Evolutionary conservation across 2,797 vertebrate species (phyloP), one percentile per base, ranked within the genome.

Genomic region (Ambastaia sidthimunki): DNA sequence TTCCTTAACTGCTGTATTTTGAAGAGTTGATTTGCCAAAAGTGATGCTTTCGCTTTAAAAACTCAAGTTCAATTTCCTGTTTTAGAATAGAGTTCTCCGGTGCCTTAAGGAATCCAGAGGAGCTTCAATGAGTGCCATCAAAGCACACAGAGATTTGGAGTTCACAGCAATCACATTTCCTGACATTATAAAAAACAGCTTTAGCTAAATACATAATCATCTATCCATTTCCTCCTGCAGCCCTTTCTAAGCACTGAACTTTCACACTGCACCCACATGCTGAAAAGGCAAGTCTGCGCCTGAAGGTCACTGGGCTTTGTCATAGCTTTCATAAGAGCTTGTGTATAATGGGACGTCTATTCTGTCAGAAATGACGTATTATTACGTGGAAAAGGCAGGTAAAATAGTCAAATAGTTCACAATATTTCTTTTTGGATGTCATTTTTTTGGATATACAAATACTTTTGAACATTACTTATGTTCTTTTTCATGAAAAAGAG

Each of bases 1-100:
- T 74, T 83, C 41, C 60, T 82, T 76, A 55, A 28, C 18, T 12
- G 71, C 12, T 80, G 34, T 52, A 68, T 82, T 48, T 54, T 28
- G 23, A 80, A 65, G 28, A 74, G 70, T 48, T 60, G 52, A 16
- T 78, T 78, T 78, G 60, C 48, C 48, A 72, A 48, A 34, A 18
- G 23, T 25, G 37, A 71, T 69, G 78, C 13, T 48, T 68, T 55
- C 12, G 23, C 66, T 72, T 23, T 84, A 59, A 48, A 81, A 80
- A 63, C 80, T 34, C 34, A 41, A 31, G 21, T 65, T 21, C 37
- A 62, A 70, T 63, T 71, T 83, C 60, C 70, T 21, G 47, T 69
- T 80, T 82, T 74, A 44, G 41, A 44, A 44, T 10, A 50, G 50
- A 70, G 12, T 41, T 74, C 19, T 41, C 34, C 60, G 57, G 7